Evolutionary conservation across 1,140 invertebrate genomes (phyloP).

Genomic region (Aphelenchoides avenae): DNA sequence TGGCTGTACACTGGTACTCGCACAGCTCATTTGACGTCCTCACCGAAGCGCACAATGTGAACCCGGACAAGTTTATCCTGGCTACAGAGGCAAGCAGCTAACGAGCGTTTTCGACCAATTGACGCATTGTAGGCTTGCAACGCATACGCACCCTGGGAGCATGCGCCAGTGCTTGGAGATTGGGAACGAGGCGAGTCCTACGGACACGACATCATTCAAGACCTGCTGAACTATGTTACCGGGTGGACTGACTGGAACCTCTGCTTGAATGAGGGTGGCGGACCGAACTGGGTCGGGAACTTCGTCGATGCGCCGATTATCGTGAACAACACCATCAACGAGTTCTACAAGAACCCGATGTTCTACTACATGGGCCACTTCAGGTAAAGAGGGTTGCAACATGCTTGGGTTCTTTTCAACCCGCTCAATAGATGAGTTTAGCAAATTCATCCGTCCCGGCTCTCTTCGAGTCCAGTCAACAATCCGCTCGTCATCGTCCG

Average conservation of each 20-base stretch:
- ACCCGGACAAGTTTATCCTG: constrained; percentile 72
- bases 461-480: constrained; percentile 28
- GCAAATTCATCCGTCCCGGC: constrained; percentile 33
- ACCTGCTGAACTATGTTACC: constrained; percentile 29
- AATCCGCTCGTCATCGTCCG: no score
- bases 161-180: constrained; percentile 29
- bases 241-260: constrained; percentile 77
- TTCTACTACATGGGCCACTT: constrained; percentile 77
- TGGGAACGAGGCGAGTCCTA: constrained; percentile 23
- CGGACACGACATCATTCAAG: constrained; percentile 65
- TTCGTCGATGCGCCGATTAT: constrained; percentile 75
- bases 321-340: constrained; percentile 65
- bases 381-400: no score
- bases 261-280: no score
- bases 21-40: constrained; percentile 60
- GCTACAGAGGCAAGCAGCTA: constrained; percentile 68
- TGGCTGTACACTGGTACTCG: constrained; percentile 75
- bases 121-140: constrained; percentile 23
- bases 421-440: no score
- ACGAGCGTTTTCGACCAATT: neutral
- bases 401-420: no score
- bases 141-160: constrained; percentile 18
- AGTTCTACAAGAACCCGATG: constrained; percentile 84
- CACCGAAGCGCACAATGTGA: constrained; percentile 63
- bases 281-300: constrained; percentile 71